phyloP scores from a whole-genome alignment of 2,888 invertebrate species.

The Penaeus monodon region DNA sequence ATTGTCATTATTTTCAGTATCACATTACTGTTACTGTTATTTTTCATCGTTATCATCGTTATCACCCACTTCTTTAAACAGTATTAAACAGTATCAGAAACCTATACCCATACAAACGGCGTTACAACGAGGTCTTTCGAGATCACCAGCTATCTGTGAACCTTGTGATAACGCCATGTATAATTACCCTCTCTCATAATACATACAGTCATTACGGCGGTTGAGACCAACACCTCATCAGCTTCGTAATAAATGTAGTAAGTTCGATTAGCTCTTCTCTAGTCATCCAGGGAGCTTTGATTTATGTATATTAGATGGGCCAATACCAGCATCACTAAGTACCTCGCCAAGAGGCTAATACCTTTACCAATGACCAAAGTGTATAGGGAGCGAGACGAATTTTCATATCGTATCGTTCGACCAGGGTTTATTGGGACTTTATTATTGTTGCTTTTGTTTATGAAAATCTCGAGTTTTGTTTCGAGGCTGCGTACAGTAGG shows the following conservation, averaged over 20 bases:
- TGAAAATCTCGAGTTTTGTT: too few species aligned
- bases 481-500: too few species aligned
- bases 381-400: not conserved
- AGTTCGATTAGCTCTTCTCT: conserved; percentile 35
- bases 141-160: too few species aligned
- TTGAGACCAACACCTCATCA: conserved; percentile 41
- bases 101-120: too few species aligned
- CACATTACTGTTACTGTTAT: too few species aligned
- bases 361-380: not conserved
- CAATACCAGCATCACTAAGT: conserved; percentile 42
- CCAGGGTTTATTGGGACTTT: too few species aligned
- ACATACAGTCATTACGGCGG: conserved; percentile 39
- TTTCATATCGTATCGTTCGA: conserved; percentile 20
- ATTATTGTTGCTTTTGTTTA: too few species aligned
- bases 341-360: not conserved
- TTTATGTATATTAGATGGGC: conserved; percentile 48
- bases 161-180: not conserved
- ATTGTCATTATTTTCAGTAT: too few species aligned
- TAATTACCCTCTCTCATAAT: not conserved
- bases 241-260: conserved; percentile 44
- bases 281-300: conserved; percentile 31
- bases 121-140: too few species aligned
- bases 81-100: too few species aligned
- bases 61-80: too few species aligned
- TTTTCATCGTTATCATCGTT: too few species aligned